Percentiles rank a stretch among this genome's conserved stretches.
Evolutionary conservation across 2,888 invertebrate species (phyloP).

Genomic region (Lottia scabra): DNA sequence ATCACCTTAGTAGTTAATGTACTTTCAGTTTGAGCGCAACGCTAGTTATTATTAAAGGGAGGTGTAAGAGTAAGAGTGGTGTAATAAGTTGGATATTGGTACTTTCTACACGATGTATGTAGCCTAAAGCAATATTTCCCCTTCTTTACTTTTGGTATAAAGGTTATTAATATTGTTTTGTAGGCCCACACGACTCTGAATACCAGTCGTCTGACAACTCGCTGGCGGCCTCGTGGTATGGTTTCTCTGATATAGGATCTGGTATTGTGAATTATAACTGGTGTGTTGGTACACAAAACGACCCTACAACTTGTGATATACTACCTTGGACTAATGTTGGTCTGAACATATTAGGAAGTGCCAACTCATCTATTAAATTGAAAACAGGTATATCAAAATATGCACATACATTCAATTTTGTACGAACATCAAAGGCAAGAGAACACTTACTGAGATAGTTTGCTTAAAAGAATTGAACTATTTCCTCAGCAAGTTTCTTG

Average conservation of each 20-base stretch:
- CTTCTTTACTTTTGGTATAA: no score
- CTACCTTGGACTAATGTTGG: neutral
- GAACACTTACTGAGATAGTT: no score
- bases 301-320: slow-evolving; percentile 4
- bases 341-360: neutral
- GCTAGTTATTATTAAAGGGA: no score
- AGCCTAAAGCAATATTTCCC: no score
- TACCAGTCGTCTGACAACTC: neutral
- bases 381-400: neutral
- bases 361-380: neutral
- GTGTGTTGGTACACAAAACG: slow-evolving; percentile 9
- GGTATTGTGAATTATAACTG: slow-evolving; percentile 13
- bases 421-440: no score
- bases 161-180: neutral
- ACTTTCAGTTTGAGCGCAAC: no score
- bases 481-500: no score
- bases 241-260: slow-evolving; percentile 14
- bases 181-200: neutral
- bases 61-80: no score
- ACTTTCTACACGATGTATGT: no score
- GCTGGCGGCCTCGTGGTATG: slow-evolving; percentile 9
- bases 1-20: no score
- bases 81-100: no score
- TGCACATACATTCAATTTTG: neutral
- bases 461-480: no score